A percentile compares a stretch with the other conserved stretches of the same genome.
These are phyloP conservation scores for Arbacia lixula DNA, from an alignment of 53 echinoderm and acorn worm species.

Conservation along the genomic window DNA sequence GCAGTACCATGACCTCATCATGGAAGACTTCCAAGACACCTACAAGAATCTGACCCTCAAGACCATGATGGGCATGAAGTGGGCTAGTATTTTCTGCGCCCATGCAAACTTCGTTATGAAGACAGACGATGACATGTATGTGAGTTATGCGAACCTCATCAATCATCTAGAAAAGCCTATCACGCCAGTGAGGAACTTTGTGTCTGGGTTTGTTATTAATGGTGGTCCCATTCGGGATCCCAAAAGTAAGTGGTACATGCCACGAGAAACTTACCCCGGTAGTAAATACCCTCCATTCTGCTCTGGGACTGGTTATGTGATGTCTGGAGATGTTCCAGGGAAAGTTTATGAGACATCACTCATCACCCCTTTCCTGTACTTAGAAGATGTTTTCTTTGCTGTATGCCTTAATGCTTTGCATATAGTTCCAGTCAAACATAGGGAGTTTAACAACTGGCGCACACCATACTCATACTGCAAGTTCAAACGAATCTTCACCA, in stretches of 20 bases:
- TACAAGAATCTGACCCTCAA: slow-evolving; percentile 95
- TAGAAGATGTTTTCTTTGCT: slow-evolving; percentile 92
- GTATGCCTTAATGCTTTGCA: slow-evolving; percentile 76
- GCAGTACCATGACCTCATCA: slow-evolving; percentile 86
- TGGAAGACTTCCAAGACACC: slow-evolving; percentile 90
- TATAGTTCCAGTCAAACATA: slow-evolving; percentile 73
- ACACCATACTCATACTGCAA: slow-evolving; percentile 90
- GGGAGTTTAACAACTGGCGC: slow-evolving; percentile 89
- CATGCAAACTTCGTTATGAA: slow-evolving; percentile 88
- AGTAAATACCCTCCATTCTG: slow-evolving; percentile 91
- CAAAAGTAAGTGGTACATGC: slow-evolving; percentile 99
- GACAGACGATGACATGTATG: slow-evolving; percentile 96
- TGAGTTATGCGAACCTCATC: slow-evolving; percentile 79
- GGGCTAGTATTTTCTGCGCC: slow-evolving; percentile 73
- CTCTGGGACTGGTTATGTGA: slow-evolving; percentile 92
- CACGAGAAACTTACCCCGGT: slow-evolving; percentile 76
- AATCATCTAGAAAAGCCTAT: slow-evolving; percentile 46
- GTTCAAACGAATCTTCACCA: slow-evolving; percentile 79
- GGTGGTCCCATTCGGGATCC: slow-evolving; percentile 92
- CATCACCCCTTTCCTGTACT: slow-evolving; percentile 75
- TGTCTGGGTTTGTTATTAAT: slow-evolving; percentile 83
- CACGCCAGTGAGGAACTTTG: slow-evolving; percentile 58
- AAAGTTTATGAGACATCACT: slow-evolving; percentile 76
- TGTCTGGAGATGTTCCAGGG: slow-evolving; percentile 78
- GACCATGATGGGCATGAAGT: slow-evolving; percentile 96